Conservation (phyloP, 1,140 invertebrate species). For the Pseudomyrmex cubaensis region DNA sequence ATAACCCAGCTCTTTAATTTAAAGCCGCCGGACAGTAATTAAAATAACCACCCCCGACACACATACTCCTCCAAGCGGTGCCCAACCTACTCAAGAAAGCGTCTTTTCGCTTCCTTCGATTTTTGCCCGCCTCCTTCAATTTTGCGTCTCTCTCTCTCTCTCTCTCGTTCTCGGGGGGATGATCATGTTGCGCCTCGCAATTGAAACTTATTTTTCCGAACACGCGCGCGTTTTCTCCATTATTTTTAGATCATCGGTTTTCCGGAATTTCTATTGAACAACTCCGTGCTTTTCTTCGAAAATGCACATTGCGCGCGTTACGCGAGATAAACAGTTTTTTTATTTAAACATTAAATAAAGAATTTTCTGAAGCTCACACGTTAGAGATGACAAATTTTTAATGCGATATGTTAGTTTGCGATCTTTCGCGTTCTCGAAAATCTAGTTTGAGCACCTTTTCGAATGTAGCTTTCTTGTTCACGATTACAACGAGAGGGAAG, state of each 20-base stretch:
- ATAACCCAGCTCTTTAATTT: conserved; percentile 84
- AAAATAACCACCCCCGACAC: conserved; percentile 84
- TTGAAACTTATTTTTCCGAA: too few species aligned
- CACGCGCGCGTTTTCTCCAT: neutral
- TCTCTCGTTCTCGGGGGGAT: neutral
- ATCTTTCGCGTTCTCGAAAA: neutral
- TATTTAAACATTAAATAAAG: too few species aligned
- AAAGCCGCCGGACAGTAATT: conserved; percentile 85
- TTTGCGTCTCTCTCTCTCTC: neutral
- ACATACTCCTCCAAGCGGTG: conserved; percentile 81
- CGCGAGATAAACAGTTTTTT: too few species aligned
- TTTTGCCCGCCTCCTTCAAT: neutral
- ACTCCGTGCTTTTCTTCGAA: neutral
- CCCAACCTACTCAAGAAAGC: conserved; percentile 71
- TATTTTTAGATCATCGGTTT: neutral
- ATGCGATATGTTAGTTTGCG: neutral
- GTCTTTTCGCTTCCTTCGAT: conserved; percentile 9
- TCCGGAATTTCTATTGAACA: neutral
- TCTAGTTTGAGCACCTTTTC: conserved; percentile 74
- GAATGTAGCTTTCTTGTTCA: conserved; percentile 65
- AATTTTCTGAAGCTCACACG: neutral
- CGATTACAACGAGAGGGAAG: conserved; percentile 67
- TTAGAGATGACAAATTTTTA: conserved; percentile 1
- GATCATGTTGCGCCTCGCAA: neutral
- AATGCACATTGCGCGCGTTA: neutral